These are phyloP conservation scores for Steatocranus sp. DNA, from an alignment of 2,797 vertebrate genomes.

Conservation along the genomic window DNA sequence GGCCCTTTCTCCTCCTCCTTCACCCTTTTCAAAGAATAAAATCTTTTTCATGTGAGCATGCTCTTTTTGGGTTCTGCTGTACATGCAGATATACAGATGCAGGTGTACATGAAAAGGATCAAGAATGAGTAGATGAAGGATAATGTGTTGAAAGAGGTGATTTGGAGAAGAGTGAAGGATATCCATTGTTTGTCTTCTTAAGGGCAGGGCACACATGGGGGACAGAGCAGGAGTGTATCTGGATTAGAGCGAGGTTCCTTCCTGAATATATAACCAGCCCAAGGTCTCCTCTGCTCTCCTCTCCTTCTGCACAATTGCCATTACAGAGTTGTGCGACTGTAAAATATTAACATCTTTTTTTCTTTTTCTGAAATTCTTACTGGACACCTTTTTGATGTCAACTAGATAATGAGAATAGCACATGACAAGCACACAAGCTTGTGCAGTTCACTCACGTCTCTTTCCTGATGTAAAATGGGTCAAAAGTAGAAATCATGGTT, in stretches of 20 bases:
- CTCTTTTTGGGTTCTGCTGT: neutral
- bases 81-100: slow-evolving; percentile 1
- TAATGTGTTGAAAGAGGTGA: slow-evolving; percentile 77
- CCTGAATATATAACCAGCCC: slow-evolving; percentile 72
- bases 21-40: neutral
- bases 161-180: slow-evolving; percentile 78
- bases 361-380: neutral
- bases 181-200: slow-evolving; percentile 82
- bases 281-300: slow-evolving; percentile 43
- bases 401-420: slow-evolving; percentile 15
- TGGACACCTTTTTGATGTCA: slow-evolving; percentile 34
- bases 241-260: slow-evolving; percentile 72
- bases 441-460: neutral
- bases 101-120: slow-evolving; percentile 7
- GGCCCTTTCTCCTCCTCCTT: neutral
- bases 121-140: slow-evolving; percentile 57
- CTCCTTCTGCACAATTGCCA: neutral
- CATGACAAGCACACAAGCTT: neutral
- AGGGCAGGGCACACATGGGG: slow-evolving; percentile 77
- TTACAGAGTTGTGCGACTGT: slow-evolving; percentile 5
- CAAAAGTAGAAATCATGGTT: slow-evolving; percentile 26
- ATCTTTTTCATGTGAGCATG: neutral
- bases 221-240: slow-evolving; percentile 73
- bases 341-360: slow-evolving; percentile 33
- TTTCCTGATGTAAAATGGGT: slow-evolving; percentile 29